phyloP scores from a whole-genome alignment of 2,113 vertebrate species.

The Lophotis ruficrista region DNA sequence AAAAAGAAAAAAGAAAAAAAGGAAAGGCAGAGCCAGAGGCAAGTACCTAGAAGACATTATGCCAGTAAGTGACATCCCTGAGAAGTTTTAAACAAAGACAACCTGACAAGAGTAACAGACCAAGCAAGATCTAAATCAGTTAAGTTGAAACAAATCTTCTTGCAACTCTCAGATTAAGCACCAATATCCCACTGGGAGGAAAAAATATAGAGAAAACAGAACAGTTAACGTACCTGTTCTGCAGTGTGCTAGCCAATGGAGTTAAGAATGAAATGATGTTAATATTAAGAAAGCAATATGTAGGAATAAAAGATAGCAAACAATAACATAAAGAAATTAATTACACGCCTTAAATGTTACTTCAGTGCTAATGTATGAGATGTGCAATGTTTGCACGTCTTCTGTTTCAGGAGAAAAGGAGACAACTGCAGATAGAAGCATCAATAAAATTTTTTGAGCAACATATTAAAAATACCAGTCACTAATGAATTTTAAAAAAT shows the following conservation, averaged over 20 bases:
- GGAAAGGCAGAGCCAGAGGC: background rate
- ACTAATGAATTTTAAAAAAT: background rate
- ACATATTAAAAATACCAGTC: background rate
- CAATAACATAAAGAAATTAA: background rate
- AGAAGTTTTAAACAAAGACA: slow-evolving; percentile 1
- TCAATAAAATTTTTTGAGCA: background rate
- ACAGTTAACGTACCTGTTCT: background rate
- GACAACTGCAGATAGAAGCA: background rate
- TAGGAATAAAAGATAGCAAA: background rate
- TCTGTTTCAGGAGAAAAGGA: background rate
- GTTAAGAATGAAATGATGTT: background rate
- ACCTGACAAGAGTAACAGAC: background rate
- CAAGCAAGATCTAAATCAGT: background rate
- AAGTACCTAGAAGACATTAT: background rate
- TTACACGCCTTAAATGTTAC: background rate
- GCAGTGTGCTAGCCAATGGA: background rate
- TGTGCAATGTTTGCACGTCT: background rate
- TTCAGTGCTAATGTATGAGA: background rate
- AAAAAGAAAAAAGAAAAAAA: background rate
- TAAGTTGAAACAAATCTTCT: background rate
- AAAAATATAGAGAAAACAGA: background rate
- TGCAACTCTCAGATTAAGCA: background rate
- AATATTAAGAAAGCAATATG: background rate
- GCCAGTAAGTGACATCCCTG: background rate
- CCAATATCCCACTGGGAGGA: background rate